Evolutionary conservation across 2,797 vertebrate species (phyloP).

Genomic region (Melanotaenia nigrans): DNA sequence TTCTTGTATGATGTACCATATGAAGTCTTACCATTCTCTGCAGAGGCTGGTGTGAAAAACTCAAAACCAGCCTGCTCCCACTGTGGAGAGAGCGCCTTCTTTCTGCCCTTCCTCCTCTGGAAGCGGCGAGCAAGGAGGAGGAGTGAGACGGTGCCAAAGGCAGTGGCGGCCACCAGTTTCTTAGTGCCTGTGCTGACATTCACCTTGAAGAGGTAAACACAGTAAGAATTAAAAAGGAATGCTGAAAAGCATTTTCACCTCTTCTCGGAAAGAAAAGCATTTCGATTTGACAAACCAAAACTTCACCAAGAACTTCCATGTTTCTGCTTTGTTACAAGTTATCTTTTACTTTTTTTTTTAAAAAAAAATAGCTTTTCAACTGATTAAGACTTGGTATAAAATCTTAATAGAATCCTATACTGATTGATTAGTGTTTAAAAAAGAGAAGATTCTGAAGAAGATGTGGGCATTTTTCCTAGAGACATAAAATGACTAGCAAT

Average conservation of each 20-base stretch:
- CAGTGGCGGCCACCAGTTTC: slow-evolving; percentile 89
- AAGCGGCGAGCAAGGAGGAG: slow-evolving; percentile 93
- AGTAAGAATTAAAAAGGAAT: background rate
- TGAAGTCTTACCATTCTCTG: slow-evolving; percentile 83
- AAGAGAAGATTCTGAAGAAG: too few species aligned
- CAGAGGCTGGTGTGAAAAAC: slow-evolving; percentile 76
- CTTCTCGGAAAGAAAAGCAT: background rate
- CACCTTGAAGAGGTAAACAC: slow-evolving; percentile 80
- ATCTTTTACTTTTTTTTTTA: background rate
- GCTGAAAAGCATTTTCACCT: background rate
- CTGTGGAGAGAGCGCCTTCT: slow-evolving; percentile 74
- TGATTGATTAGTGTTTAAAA: background rate
- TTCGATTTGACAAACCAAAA: background rate
- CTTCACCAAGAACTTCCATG: background rate
- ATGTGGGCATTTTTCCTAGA: too few species aligned
- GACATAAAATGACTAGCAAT: background rate
- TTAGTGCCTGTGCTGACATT: slow-evolving; percentile 88
- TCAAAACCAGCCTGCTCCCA: slow-evolving; percentile 87
- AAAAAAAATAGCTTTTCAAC: background rate
- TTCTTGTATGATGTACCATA: background rate
- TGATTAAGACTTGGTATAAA: background rate
- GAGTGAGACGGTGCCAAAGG: slow-evolving; percentile 89
- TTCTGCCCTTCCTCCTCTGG: slow-evolving; percentile 90
- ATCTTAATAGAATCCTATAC: background rate
- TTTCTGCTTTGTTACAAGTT: background rate